These are phyloP conservation scores for Ceryle rudis DNA, from an alignment of 2,797 vertebrate species.

Conservation along the genomic window DNA sequence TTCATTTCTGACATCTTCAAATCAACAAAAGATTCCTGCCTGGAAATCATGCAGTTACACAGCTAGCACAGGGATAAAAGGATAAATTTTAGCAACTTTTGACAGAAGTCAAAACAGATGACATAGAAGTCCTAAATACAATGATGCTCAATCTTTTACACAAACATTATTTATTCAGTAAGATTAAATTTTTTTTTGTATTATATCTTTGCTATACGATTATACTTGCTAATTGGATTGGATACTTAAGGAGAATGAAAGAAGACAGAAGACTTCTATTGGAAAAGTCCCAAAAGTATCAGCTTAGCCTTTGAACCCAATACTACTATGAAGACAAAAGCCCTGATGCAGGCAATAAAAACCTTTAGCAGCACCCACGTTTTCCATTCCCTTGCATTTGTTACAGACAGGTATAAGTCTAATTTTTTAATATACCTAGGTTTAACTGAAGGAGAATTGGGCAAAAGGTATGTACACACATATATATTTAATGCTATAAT, in stretches of 20 bases:
- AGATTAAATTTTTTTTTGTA: background rate
- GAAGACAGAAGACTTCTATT: background rate
- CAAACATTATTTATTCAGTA: background rate
- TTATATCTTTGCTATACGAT: background rate
- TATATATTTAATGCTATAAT: background rate
- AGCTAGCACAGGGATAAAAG: background rate
- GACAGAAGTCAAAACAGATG: conserved; percentile 13
- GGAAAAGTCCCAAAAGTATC: background rate
- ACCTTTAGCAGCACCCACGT: background rate
- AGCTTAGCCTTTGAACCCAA: conserved; percentile 8
- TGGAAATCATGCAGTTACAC: conserved; percentile 19
- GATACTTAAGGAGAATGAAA: background rate
- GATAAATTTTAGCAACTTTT: background rate
- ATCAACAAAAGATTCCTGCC: conserved; percentile 8
- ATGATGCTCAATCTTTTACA: background rate
- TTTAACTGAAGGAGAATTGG: background rate
- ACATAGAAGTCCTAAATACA: conserved; percentile 15
- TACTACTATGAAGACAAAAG: background rate
- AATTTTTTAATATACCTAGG: background rate
- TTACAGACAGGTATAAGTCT: background rate
- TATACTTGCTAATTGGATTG: background rate
- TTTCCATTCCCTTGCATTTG: background rate
- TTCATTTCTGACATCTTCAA: conserved; percentile 28
- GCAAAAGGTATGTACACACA: background rate
- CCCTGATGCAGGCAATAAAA: background rate